Base-by-base conservation (phyloP, 1,140 invertebrate genomes). In the Zaprionus taronus region DNA sequence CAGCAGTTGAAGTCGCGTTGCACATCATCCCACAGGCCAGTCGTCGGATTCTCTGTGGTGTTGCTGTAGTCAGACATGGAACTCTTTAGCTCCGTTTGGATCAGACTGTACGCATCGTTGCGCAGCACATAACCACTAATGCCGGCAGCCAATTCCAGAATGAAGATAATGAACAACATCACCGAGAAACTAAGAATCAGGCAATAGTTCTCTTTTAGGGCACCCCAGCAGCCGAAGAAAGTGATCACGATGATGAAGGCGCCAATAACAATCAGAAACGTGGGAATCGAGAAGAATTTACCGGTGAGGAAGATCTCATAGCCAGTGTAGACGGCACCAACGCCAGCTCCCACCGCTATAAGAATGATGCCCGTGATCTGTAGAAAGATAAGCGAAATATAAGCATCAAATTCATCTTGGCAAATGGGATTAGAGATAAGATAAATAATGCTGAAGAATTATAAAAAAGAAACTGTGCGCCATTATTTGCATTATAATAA, bases 171-270 rank as follows among this genome's bases (percentile, higher is more conserved):
- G 5, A 95, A 93, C 93, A 98, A 93, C 34, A 97, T 93, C 1
- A 95, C 94, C 41, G 95, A 95, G 93, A 97, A 98, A 83, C 95
- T 96, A 44, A 97, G 93, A 31, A 97, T 95, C 95, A 98, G 96
- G 89, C 96, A 97, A 79, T 97, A 95, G 91, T 95, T 97, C 92
- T 98, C 97, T 87, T 95, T 96, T 36, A 96, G 94, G 1, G 97
- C 97, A 31, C 97, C 97, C 93, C 97, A 98, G 93, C 97, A 98
- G 78, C 97, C 97, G 75, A 97, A 96, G 93, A 97, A 97, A 0
- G 97, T 95, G 41, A 97, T 96, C 60, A 97, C 91, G 89, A 97
- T 97, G 51, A 97, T 95, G 44, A 97, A 95, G 2, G 95, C 91
- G 9, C 97, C 97, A 31, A 97, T 95, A 9, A 96, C 95, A 60